phyloP scores from a whole-genome alignment of 2,113 vertebrate genomes.

The Sceloporus tristichus region DNA sequence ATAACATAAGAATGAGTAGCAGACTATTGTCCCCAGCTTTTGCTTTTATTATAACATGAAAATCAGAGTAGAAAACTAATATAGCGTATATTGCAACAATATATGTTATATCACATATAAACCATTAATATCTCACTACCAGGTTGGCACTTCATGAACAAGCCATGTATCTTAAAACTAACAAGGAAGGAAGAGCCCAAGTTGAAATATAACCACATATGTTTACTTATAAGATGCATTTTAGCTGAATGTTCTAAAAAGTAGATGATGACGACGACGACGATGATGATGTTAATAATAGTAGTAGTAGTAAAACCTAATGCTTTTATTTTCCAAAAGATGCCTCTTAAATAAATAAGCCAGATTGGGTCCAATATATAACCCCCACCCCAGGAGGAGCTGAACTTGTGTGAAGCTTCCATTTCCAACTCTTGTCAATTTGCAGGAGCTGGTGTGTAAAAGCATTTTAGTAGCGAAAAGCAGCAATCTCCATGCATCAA shows the following conservation, averaged over 20 bases:
- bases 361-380: constrained; percentile 68
- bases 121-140: neutral
- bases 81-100: neutral
- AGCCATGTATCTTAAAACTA: neutral
- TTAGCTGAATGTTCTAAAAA: neutral
- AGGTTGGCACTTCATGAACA: neutral
- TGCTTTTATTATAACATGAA: neutral
- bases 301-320: neutral
- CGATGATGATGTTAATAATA: no score
- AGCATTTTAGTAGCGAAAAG: constrained; percentile 80
- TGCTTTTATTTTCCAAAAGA: constrained; percentile 64
- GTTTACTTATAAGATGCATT: neutral
- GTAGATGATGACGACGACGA: no score
- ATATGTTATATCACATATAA: neutral
- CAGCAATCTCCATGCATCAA: constrained; percentile 83
- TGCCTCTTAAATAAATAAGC: constrained; percentile 65
- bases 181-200: neutral
- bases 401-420: constrained; percentile 78
- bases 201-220: neutral
- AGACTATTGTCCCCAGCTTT: neutral
- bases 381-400: constrained; percentile 65
- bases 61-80: neutral
- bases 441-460: constrained; percentile 82
- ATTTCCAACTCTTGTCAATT: constrained; percentile 83
- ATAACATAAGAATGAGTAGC: neutral